Percentiles rank a stretch among this genome's conserved stretches.
These are phyloP conservation scores for Meiosimyza decipiens DNA, from an alignment of 2,888 invertebrate species.

Conservation along the genomic window DNA sequence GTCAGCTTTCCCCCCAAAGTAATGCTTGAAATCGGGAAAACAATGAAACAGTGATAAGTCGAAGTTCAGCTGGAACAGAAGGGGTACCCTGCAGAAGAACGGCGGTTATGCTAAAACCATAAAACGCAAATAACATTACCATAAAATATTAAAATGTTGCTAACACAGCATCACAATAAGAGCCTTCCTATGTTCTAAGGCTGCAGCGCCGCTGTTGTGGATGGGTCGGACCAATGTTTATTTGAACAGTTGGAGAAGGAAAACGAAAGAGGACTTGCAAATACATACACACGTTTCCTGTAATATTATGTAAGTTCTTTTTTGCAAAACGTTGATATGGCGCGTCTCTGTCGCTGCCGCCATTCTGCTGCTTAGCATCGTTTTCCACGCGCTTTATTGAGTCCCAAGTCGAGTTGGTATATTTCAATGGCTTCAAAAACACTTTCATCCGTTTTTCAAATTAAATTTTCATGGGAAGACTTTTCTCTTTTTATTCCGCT, in stretches of 20 bases:
- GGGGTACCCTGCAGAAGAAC: neutral
- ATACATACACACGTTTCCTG: neutral
- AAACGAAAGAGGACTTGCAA: no score
- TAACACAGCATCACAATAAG: no score
- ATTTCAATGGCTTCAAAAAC: constrained; percentile 65
- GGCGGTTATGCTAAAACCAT: constrained; percentile 32
- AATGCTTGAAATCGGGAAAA: neutral
- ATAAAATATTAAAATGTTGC: constrained; percentile 9
- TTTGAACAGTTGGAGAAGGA: no score
- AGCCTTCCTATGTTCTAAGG: no score
- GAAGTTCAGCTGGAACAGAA: neutral
- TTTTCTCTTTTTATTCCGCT: constrained; percentile 15
- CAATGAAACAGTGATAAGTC: neutral
- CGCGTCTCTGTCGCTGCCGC: no score
- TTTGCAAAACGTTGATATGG: no score
- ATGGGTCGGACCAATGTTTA: no score
- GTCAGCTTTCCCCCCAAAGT: constrained; percentile 12
- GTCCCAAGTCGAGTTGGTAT: constrained; percentile 20
- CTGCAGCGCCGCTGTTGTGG: no score
- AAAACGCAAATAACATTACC: constrained; percentile 38
- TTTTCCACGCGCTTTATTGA: neutral
- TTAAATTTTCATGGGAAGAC: constrained; percentile 58
- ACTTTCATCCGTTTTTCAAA: constrained; percentile 68
- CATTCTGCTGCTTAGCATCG: neutral
- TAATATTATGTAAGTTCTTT: no score